These are phyloP conservation scores for Megaceryle maxima DNA, from an alignment of 2,113 vertebrate species.

Conservation along the genomic window DNA sequence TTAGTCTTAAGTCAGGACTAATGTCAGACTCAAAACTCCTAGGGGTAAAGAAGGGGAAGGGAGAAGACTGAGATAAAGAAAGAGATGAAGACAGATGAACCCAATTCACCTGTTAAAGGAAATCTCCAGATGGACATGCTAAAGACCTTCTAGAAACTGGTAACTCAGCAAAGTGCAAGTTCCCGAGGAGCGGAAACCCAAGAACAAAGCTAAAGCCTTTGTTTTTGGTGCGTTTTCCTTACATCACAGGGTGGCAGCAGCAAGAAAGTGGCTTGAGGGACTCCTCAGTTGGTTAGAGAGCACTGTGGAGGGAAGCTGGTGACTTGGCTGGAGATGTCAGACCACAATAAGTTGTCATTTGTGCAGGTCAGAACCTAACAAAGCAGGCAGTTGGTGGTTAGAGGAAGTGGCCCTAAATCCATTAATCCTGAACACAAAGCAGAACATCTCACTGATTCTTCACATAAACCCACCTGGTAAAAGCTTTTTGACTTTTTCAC, in stretches of 20 bases:
- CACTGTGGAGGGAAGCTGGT: neutral
- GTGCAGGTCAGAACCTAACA: neutral
- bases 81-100: too few species aligned
- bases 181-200: neutral
- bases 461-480: neutral
- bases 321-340: neutral
- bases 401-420: neutral
- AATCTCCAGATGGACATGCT: neutral
- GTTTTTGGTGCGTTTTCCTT: too few species aligned
- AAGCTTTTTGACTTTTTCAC: neutral
- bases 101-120: neutral
- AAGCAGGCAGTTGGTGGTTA: neutral
- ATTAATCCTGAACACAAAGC: neutral
- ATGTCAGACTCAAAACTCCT: neutral
- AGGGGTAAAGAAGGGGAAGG: neutral
- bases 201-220: too few species aligned
- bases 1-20: neutral
- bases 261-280: neutral
- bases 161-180: neutral
- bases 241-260: neutral
- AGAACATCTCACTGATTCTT: neutral
- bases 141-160: neutral
- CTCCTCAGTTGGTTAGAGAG: neutral
- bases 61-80: neutral
- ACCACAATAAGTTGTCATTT: neutral